Percentiles rank a stretch among this genome's conserved stretches.
phyloP scores from a whole-genome alignment of 2,113 vertebrate species.

The Myodes glareolus region DNA sequence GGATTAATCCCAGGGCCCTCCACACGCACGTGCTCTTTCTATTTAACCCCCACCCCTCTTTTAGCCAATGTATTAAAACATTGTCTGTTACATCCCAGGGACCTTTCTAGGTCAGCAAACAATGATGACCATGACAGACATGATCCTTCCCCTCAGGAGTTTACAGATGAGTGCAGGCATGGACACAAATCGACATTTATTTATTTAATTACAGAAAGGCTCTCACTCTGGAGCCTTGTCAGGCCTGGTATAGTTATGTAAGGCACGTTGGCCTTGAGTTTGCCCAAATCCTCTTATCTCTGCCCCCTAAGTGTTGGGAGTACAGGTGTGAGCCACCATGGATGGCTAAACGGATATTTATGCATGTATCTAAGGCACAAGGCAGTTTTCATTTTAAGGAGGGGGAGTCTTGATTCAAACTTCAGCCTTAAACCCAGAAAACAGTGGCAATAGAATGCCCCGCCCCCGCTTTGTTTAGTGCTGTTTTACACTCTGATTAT shows the following conservation, averaged over 20 bases:
- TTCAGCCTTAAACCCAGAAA: slow-evolving; percentile 32
- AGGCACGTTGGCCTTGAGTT: neutral
- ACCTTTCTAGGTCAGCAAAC: slow-evolving; percentile 7
- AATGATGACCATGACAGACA: neutral
- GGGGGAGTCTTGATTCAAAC: neutral
- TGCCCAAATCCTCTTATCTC: neutral
- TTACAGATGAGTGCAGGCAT: neutral
- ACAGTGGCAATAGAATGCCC: neutral
- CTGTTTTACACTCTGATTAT: neutral
- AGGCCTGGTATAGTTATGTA: neutral
- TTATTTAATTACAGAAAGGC: neutral
- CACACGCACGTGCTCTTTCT: neutral
- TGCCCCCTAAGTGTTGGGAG: neutral
- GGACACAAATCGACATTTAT: slow-evolving; percentile 8
- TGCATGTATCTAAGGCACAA: neutral
- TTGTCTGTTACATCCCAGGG: neutral
- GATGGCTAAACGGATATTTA: slow-evolving; percentile 32
- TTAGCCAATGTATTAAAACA: slow-evolving; percentile 12
- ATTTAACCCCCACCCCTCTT: neutral
- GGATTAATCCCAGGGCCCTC: neutral
- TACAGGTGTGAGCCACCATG: neutral
- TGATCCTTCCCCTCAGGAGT: neutral
- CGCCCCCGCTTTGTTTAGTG: neutral
- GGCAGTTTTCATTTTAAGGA: neutral
- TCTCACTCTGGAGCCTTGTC: neutral